Conservation (phyloP, 2,888 invertebrate species). For the Epirrhoe alternata region DNA sequence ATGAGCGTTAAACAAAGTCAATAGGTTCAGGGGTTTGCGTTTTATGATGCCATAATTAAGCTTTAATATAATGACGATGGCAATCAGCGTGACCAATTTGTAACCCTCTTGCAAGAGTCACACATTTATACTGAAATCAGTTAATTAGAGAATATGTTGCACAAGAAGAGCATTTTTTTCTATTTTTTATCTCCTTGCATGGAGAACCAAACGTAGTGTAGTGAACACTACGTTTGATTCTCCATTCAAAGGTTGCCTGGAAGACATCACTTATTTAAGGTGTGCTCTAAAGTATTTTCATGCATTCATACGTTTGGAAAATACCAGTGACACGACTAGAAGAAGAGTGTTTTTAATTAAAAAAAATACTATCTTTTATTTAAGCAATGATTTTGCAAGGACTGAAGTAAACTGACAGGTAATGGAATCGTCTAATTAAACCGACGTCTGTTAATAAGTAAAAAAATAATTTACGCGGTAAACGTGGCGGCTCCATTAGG, state of each 20-base stretch:
- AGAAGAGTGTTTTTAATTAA: too few relatives aligned
- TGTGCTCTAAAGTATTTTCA: too few relatives aligned
- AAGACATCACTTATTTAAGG: too few relatives aligned
- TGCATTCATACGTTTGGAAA: too few relatives aligned
- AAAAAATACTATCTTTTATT: neutral
- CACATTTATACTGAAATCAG: too few relatives aligned
- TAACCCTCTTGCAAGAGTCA: neutral
- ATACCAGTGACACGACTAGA: too few relatives aligned
- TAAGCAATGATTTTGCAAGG: neutral
- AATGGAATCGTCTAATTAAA: constrained; percentile 20
- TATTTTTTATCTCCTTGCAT: too few relatives aligned
- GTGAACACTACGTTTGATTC: too few relatives aligned
- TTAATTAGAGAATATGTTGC: too few relatives aligned
- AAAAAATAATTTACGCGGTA: constrained; percentile 45
- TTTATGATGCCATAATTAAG: constrained; percentile 19
- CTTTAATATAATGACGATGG: neutral
- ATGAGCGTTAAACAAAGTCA: constrained; percentile 23
- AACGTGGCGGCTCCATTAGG: constrained; percentile 67
- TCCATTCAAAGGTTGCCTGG: too few relatives aligned
- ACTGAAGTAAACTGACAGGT: neutral
- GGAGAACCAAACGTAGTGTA: too few relatives aligned
- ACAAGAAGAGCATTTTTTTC: too few relatives aligned
- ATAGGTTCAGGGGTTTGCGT: constrained; percentile 10
- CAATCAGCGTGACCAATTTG: neutral
- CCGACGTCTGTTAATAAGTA: constrained; percentile 18